phyloP scores from a whole-genome alignment of 2,888 invertebrate species.

The Drosophila testacea region DNA sequence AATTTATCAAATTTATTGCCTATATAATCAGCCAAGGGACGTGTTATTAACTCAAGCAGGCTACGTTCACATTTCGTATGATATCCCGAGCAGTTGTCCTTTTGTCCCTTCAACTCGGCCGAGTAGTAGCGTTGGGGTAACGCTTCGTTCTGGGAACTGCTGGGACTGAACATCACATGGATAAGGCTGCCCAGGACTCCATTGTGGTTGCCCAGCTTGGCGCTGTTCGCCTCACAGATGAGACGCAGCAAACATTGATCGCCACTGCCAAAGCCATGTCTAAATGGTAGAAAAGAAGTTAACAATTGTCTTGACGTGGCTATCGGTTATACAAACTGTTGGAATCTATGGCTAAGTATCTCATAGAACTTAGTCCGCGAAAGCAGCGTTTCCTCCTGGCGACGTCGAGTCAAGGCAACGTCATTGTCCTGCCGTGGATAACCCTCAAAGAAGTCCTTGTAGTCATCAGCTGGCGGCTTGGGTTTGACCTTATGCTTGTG shows the following conservation, averaged over 20 bases:
- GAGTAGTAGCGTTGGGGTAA: constrained; percentile 74
- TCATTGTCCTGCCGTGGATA: constrained; percentile 40
- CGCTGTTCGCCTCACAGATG: constrained; percentile 88
- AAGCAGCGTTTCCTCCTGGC: constrained; percentile 51
- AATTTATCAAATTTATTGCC: constrained; percentile 22
- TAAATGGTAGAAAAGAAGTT: constrained; percentile 23
- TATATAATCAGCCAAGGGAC: constrained; percentile 60
- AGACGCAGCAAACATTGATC: constrained; percentile 88
- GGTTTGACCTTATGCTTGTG: constrained; percentile 40
- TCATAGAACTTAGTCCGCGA: constrained; percentile 71
- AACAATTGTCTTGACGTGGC: neutral
- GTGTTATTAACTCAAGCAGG: constrained; percentile 79
- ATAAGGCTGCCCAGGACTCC: constrained; percentile 89
- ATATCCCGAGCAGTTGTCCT: constrained; percentile 66
- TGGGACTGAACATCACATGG: constrained; percentile 86
- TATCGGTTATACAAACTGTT: constrained; percentile 55
- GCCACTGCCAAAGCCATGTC: constrained; percentile 82
- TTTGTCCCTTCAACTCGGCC: constrained; percentile 76
- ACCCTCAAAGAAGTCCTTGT: constrained; percentile 65
- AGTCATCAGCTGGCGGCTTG: constrained; percentile 32
- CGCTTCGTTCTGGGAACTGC: constrained; percentile 72
- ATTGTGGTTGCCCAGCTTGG: constrained; percentile 84
- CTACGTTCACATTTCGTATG: constrained; percentile 63
- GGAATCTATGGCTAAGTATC: constrained; percentile 62
- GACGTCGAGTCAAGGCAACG: constrained; percentile 13